These are phyloP conservation scores for Microchirus variegatus DNA, from an alignment of 2,797 vertebrate species.

Conservation along the genomic window DNA sequence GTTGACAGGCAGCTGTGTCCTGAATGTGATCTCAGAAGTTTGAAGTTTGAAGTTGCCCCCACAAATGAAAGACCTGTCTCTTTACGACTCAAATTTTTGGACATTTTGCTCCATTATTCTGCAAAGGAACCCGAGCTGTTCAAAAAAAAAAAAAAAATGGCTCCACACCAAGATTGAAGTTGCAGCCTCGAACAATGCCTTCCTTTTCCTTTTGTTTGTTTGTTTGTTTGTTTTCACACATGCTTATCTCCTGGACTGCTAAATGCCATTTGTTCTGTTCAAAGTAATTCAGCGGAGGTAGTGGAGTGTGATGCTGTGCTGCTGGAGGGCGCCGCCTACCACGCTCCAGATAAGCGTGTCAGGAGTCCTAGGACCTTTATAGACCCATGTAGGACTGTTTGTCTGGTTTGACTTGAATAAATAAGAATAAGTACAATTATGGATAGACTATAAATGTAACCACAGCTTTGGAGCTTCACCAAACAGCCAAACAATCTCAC, in stretches of 20 bases:
- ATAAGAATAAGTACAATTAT: too few relatives aligned
- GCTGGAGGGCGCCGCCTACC: slow-evolving; percentile 60
- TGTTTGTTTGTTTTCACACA: slow-evolving; percentile 78
- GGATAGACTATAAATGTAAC: too few relatives aligned
- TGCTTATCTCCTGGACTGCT: slow-evolving; percentile 74
- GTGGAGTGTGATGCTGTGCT: slow-evolving; percentile 71
- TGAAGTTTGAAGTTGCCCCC: slow-evolving; percentile 53
- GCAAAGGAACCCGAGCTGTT: slow-evolving; percentile 52
- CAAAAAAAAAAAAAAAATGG: too few relatives aligned
- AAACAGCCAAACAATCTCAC: too few relatives aligned
- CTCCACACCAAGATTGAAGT: slow-evolving; percentile 72
- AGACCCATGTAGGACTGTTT: slow-evolving; percentile 38
- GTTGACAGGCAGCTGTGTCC: too few relatives aligned
- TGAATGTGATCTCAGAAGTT: slow-evolving; percentile 30
- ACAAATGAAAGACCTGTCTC: slow-evolving; percentile 69
- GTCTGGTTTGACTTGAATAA: too few relatives aligned
- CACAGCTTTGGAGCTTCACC: too few relatives aligned
- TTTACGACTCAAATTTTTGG: slow-evolving; percentile 56
- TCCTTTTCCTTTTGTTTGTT: slow-evolving; percentile 79
- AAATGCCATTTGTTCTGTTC: slow-evolving; percentile 79
- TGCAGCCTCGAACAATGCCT: slow-evolving; percentile 51
- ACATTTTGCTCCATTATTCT: slow-evolving; percentile 59
- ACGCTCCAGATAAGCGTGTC: slow-evolving; percentile 70
- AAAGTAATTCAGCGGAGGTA: slow-evolving; percentile 74
- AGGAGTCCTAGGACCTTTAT: slow-evolving; percentile 36